Conservation (phyloP, 2,888 invertebrate genomes). For the Cremastinae sp. region DNA sequence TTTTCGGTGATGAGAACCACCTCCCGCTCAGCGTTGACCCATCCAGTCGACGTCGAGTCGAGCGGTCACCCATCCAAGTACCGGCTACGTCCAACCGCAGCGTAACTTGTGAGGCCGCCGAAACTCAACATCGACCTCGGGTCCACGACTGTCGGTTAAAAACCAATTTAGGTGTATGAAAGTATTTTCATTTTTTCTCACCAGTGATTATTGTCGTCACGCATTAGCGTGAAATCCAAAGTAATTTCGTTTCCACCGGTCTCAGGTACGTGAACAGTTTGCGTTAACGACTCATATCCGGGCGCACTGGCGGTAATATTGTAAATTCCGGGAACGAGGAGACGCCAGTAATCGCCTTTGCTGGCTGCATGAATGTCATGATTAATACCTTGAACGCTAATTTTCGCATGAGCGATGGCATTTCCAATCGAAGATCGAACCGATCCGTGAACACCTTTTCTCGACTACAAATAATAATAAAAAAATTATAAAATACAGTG, state of each 20-base stretch:
- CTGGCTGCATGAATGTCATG: slow-evolving; percentile 86
- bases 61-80: too few relatives aligned
- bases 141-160: too few relatives aligned
- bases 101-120: too few relatives aligned
- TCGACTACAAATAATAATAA: slow-evolving; percentile 83
- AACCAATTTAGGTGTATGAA: slow-evolving; percentile 2
- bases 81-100: too few relatives aligned
- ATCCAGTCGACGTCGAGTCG: too few relatives aligned
- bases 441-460: slow-evolving; percentile 92
- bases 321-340: slow-evolving; percentile 93
- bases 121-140: too few relatives aligned
- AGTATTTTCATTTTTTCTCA: slow-evolving; percentile 63
- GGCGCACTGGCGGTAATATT: slow-evolving; percentile 87
- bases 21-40: too few relatives aligned
- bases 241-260: slow-evolving; percentile 71
- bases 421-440: slow-evolving; percentile 91
- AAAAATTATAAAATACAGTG: too few relatives aligned
- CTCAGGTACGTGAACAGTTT: slow-evolving; percentile 83
- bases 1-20: too few relatives aligned
- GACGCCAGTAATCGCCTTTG: slow-evolving; percentile 95
- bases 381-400: slow-evolving; percentile 88
- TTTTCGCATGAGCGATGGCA: slow-evolving; percentile 86
- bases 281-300: slow-evolving; percentile 85
- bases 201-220: slow-evolving; percentile 92
- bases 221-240: slow-evolving; percentile 89